Evolutionary conservation across 2,888 invertebrate genomes (phyloP).

Genomic region (Palloptera scutellata): DNA sequence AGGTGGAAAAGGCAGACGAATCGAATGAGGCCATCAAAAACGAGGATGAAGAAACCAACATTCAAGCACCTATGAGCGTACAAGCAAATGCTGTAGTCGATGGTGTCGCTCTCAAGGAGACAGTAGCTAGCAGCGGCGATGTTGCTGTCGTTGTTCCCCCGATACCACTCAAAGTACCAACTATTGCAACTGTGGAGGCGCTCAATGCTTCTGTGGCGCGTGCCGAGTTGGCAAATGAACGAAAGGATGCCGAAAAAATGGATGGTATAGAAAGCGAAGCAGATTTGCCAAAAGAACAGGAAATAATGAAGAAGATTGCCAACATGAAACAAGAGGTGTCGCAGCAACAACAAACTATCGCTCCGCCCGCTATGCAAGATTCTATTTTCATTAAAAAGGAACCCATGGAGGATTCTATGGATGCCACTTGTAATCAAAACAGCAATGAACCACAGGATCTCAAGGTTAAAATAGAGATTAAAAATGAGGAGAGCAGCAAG

Average conservation of each 20-base stretch:
- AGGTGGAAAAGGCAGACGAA: conserved; percentile 45
- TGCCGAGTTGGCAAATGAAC: conserved; percentile 31
- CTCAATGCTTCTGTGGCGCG: conserved; percentile 56
- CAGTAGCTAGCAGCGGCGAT: conserved; percentile 32
- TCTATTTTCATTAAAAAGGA: conserved; percentile 69
- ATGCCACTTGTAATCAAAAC: conserved; percentile 63
- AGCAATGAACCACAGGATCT: conserved; percentile 75
- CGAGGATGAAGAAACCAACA: conserved; percentile 62
- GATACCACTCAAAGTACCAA: conserved; percentile 53
- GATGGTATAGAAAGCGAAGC: conserved; percentile 44
- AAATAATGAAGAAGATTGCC: conserved; percentile 62
- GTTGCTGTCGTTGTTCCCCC: conserved; percentile 33
- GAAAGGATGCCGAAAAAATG: conserved; percentile 53
- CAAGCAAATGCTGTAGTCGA: conserved; percentile 42
- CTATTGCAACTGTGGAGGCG: conserved; percentile 55
- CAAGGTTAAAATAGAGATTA: conserved; percentile 76
- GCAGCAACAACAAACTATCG: conserved; percentile 39
- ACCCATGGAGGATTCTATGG: conserved; percentile 64
- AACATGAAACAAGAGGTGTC: conserved; percentile 63
- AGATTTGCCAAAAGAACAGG: conserved; percentile 57
- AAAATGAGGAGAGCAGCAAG: conserved; percentile 59
- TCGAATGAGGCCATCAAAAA: conserved; percentile 58
- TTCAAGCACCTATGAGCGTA: conserved; percentile 55
- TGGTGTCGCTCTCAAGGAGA: conserved; percentile 38
- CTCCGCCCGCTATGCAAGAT: conserved; percentile 49